Conservation (phyloP, 2,888 invertebrate genomes). For the Zhuqinia jingwanae region DNA sequence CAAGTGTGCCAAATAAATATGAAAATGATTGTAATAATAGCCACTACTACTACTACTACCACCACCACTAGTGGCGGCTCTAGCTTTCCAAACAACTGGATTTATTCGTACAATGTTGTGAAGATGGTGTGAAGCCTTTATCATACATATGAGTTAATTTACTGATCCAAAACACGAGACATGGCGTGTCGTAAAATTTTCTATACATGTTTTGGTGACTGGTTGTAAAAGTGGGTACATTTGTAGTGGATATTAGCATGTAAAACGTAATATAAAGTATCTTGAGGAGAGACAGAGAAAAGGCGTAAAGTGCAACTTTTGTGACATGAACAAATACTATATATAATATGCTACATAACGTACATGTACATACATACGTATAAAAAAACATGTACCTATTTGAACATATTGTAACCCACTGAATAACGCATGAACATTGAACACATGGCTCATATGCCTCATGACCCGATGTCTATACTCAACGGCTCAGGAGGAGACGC, state of each 20-base stretch:
- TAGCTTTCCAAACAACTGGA: conserved; percentile 28
- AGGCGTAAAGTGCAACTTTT: conserved; percentile 44
- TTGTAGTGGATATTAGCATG: neutral
- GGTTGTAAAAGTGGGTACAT: neutral
- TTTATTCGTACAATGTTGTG: conserved; percentile 10
- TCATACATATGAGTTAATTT: conserved; percentile 63
- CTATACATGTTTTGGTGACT: neutral
- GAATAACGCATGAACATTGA: neutral
- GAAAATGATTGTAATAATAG: conserved; percentile 5
- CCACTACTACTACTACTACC: no score
- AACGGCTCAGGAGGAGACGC: conserved; percentile 1
- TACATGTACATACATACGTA: conserved; percentile 5
- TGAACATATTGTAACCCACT: conserved; percentile 21
- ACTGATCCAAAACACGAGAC: conserved; percentile 57
- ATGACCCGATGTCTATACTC: neutral
- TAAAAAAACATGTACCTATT: no score
- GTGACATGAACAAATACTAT: neutral
- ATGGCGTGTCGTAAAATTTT: conserved; percentile 57
- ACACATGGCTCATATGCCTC: neutral
- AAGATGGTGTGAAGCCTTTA: conserved; percentile 56
- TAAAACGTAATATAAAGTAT: no score
- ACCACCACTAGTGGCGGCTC: no score
- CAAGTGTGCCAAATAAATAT: neutral
- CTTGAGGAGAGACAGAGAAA: conserved; percentile 4
- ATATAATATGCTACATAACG: no score